Conservation (phyloP, 2,888 invertebrate species). For the Andrena bicolor region DNA sequence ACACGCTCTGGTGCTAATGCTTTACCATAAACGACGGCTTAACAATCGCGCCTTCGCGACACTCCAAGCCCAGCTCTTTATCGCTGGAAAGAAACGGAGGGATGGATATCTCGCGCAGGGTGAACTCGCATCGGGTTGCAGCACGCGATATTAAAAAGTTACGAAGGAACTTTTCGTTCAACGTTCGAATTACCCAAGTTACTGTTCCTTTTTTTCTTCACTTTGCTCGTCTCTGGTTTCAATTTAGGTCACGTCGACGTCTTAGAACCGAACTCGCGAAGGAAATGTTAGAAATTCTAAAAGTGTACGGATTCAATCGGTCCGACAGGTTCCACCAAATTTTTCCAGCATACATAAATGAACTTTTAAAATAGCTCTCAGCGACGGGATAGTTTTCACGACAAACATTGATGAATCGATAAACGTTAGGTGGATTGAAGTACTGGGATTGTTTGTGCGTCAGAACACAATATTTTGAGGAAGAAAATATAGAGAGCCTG, state of each 20-base stretch:
- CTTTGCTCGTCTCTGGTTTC: neutral
- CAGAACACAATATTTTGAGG: too few relatives aligned
- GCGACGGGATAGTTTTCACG: neutral
- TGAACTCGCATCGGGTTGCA: neutral
- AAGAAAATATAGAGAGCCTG: too few relatives aligned
- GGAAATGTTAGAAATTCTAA: slow-evolving; percentile 15
- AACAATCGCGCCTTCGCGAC: slow-evolving; percentile 23
- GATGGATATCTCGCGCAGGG: neutral
- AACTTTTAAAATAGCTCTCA: neutral
- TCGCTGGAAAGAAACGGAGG: neutral
- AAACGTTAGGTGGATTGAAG: neutral
- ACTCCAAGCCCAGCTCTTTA: neutral
- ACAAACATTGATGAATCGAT: neutral
- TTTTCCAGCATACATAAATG: neutral
- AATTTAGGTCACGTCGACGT: slow-evolving; percentile 38
- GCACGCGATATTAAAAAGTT: slow-evolving; percentile 50
- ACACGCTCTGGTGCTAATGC: slow-evolving; percentile 16
- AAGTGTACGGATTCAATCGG: neutral
- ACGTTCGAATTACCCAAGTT: slow-evolving; percentile 23
- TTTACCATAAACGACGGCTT: slow-evolving; percentile 31
- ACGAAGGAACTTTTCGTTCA: slow-evolving; percentile 27
- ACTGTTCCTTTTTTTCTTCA: neutral
- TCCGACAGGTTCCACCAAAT: neutral
- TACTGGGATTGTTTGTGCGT: neutral
- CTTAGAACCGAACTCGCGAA: slow-evolving; percentile 9